Evolutionary conservation across 2,797 vertebrate genomes (phyloP).

Genomic region (Halcyon badia): DNA sequence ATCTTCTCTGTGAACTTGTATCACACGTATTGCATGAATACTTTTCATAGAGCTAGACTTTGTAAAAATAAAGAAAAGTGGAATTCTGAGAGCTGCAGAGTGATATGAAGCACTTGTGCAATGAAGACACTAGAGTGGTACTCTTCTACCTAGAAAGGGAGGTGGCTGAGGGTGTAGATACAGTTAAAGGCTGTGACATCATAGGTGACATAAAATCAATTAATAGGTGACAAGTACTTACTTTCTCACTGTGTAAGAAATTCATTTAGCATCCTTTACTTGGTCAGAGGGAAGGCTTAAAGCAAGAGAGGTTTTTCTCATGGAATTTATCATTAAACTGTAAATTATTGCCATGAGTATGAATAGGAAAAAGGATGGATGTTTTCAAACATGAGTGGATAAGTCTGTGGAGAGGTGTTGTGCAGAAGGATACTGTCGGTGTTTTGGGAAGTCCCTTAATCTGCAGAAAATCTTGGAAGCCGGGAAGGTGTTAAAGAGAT

Average conservation of each 20-base stretch:
- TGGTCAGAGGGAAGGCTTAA: not conserved
- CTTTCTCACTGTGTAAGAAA: not conserved
- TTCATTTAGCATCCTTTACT: not conserved
- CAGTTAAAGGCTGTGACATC: not conserved
- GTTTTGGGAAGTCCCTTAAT: not conserved
- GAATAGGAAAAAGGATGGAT: not conserved
- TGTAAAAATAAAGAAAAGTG: not conserved
- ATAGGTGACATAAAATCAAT: not conserved
- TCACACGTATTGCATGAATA: not conserved
- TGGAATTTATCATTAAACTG: not conserved
- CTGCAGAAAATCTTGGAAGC: not conserved
- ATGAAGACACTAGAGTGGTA: not conserved
- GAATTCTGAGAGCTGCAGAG: not conserved
- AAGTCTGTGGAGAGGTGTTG: not conserved
- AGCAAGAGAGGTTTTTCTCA: not conserved
- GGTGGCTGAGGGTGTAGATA: not conserved
- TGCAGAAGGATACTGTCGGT: not conserved
- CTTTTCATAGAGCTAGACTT: not conserved
- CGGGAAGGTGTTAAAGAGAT: not conserved
- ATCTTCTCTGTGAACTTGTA: not conserved
- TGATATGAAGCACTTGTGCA: not conserved
- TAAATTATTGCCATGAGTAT: not conserved
- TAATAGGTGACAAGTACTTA: not conserved
- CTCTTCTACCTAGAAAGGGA: not conserved
- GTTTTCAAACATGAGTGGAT: not conserved